phyloP scores from a whole-genome alignment of 2,797 vertebrate species.

The Adrianichthys oophorus region DNA sequence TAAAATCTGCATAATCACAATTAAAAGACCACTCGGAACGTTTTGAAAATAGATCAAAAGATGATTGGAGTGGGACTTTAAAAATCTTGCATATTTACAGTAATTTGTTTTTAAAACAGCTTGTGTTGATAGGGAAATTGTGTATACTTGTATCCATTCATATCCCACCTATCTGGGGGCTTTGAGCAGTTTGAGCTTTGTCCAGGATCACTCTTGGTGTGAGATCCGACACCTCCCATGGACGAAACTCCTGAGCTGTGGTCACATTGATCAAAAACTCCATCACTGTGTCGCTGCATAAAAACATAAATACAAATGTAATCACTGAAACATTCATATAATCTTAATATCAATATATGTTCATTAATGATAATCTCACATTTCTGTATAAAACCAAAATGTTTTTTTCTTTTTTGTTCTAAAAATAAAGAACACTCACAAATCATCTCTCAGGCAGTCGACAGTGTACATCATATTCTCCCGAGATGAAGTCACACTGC shows the following conservation, averaged over 20 bases:
- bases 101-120: no score
- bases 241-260: slow-evolving; percentile 91
- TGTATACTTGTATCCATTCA: not conserved
- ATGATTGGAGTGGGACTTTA: no score
- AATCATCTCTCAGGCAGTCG: slow-evolving; percentile 88
- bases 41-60: no score
- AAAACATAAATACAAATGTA: not conserved
- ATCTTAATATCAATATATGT: no score
- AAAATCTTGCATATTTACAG: no score
- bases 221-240: slow-evolving; percentile 90
- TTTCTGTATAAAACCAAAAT: no score
- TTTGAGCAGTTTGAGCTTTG: slow-evolving; percentile 83
- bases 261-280: slow-evolving; percentile 98
- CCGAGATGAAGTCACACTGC: slow-evolving; percentile 88
- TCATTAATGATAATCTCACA: no score
- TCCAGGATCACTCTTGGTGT: slow-evolving; percentile 81
- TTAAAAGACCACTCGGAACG: no score
- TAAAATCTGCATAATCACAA: no score
- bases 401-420: no score
- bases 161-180: slow-evolving; percentile 80
- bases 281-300: slow-evolving; percentile 91
- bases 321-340: no score
- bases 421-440: slow-evolving; percentile 79
- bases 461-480: slow-evolving; percentile 90
- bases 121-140: no score